Evolutionary conservation across 2,797 vertebrate genomes (phyloP).

Genomic region (Neopelma chrysocephalum): DNA sequence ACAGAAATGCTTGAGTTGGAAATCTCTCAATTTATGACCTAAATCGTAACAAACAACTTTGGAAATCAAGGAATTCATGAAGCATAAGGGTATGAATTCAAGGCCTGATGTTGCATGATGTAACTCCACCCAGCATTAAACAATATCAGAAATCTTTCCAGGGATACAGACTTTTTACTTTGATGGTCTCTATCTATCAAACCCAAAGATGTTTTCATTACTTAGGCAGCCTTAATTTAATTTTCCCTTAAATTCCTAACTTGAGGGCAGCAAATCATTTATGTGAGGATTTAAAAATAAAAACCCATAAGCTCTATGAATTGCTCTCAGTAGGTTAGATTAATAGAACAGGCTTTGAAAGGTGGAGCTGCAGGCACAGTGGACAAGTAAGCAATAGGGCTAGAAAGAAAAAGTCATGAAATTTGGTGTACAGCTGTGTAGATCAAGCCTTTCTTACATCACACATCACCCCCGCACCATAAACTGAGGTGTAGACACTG

Average conservation of each 20-base stretch:
- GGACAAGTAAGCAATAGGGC: not conserved
- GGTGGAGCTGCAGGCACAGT: constrained; percentile 7
- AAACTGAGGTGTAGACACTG: not conserved
- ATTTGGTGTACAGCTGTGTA: not conserved
- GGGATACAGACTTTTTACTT: constrained; percentile 7
- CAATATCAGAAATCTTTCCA: constrained; percentile 17
- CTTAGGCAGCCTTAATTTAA: constrained; percentile 52
- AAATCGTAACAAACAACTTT: not conserved
- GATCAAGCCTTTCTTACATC: not conserved
- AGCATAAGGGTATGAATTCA: not conserved
- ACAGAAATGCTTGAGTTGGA: not conserved
- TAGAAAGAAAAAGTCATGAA: not conserved
- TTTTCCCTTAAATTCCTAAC: constrained; percentile 53
- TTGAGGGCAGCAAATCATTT: constrained; percentile 33
- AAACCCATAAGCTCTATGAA: not conserved
- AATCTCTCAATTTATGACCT: not conserved
- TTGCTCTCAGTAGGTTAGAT: not conserved
- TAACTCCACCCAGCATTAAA: constrained; percentile 6
- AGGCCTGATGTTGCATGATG: not conserved
- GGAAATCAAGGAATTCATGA: not conserved
- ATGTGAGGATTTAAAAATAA: constrained; percentile 40
- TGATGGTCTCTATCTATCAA: constrained; percentile 33
- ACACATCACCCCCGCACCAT: not conserved
- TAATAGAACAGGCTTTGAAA: constrained; percentile 40
- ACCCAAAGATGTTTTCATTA: constrained; percentile 40